Base-by-base conservation (phyloP, 1,140 invertebrate genomes). In the Hermetia illucens region DNA sequence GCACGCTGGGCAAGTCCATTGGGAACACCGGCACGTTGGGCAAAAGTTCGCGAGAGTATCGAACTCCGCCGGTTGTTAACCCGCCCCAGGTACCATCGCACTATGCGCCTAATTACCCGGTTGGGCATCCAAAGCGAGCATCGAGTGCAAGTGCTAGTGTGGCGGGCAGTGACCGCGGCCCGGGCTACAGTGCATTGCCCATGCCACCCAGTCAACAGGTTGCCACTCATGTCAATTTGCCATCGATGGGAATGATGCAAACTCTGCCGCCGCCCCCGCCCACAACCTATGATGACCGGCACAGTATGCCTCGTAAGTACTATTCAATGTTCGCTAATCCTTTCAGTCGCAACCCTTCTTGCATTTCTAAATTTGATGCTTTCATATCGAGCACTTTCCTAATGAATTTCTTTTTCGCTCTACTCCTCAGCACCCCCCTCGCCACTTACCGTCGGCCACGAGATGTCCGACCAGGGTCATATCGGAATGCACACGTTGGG, bases 21-120 rank as follows among this genome's bases (percentile, higher is more conserved):
- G 57, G 57, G 37, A 58, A 56, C 38, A 65, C 65, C 42, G 74
- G 75, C 32, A 79, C 74, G 16, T 54, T 83, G 21, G 77, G 74
- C 38, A 75, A 77, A 60, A 71, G 69, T 33, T 84, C 79, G 3
- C 71, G 84, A 31, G 88, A 90, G 52, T 95, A 95, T 63, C 73
- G 91, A 44, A 90, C 91, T 16, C 86, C 88, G 12, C 90, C 91
- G 8, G 88, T 87, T 25, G 89, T 97, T 12, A 89, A 90, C 20
- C 93, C 93, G 6, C 91, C 91, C 10, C 85, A 88, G 63, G 82
- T 95, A 35, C 91, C 91, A 4, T 88, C 83, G 51, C 89, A 93
- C 62, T 94, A 94, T 64, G 88, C 87, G 10, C 88, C 89, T 5
- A 93, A 92, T 65, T 93, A 90, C 67, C 87, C 89, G 3, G 64